Base-by-base conservation (phyloP, 1,140 invertebrate genomes). In the Solenopsis invicta region DNA sequence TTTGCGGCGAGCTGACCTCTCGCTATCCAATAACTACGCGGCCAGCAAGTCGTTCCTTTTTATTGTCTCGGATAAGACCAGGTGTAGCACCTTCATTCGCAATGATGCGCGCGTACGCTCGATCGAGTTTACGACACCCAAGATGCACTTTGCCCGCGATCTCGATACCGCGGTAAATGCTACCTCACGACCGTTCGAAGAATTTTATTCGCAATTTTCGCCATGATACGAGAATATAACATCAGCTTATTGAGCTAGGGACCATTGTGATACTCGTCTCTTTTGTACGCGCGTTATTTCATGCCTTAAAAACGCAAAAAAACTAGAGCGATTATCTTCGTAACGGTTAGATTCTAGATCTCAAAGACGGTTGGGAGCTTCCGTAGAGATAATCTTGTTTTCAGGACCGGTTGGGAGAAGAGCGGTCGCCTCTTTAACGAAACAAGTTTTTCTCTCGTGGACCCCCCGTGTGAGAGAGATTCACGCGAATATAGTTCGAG, bases 1-100 rank as follows among this genome's bases (percentile, higher is more conserved):
- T 93, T 93, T 91, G 92, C 75, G 90, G 92, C 72, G 82, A 85
- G 80, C 81, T 91, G 88, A 87, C 88, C 91, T 91, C 85, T 76
- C 82, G 88, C 82, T 88, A 84, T 91, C 77, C 87, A 90, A 90
- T 92, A 92, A 91, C 86, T 72, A 80, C 50, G 74, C 64, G 66
- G 48, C 48, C 21, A 74, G n/a, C 16, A 67, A 71, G 62, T 90
- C 88, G 84, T 92, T 92, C 37, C 87, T 82, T 92, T 92, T 92
- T 92, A 92, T 87, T 88, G 74, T 88, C 48, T 48, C 48, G 85
- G 89, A 90, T 87, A 90, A 89, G 88, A 82, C 88, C 86, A 87
- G 75, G 86, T 89, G 81, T 84, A 85, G 59, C 84, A 78, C 85
- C 85, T 88, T 91, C 90, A 88, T 90, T 89, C 87, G 87, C 90